These are phyloP conservation scores for Scolopax bukidnonensis DNA, from an alignment of 2,797 vertebrate species.

Conservation along the genomic window DNA sequence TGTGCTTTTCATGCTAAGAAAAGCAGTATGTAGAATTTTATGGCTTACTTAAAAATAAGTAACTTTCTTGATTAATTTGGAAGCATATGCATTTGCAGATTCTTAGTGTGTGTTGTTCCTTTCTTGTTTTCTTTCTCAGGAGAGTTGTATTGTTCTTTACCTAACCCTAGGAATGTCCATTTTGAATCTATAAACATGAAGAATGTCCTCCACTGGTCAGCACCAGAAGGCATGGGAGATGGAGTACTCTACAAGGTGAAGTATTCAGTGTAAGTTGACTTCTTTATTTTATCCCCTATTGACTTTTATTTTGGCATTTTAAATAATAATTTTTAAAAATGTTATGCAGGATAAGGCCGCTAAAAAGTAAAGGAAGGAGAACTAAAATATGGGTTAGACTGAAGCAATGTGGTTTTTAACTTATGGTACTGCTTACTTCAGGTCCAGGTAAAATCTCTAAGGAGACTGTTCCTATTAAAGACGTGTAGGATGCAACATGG, in stretches of 20 bases:
- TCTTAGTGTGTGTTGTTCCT: background rate
- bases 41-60: background rate
- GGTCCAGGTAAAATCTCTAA: background rate
- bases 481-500: background rate
- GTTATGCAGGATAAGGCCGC: background rate
- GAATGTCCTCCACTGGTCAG: conserved; percentile 78
- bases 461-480: background rate
- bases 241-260: conserved; percentile 75
- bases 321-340: background rate
- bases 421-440: background rate
- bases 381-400: background rate
- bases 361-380: background rate
- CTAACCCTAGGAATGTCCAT: conserved; percentile 72
- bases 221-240: conserved; percentile 56
- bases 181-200: conserved; percentile 80
- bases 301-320: background rate
- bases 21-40: background rate
- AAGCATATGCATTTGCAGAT: background rate
- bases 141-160: conserved; percentile 68
- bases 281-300: background rate
- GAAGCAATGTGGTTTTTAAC: background rate
- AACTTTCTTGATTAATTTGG: background rate
- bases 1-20: background rate
- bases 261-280: conserved; percentile 77
- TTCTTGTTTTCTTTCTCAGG: conserved; percentile 64